These are phyloP conservation scores for Tetrax tetrax DNA, from an alignment of 2,113 vertebrate genomes.

Conservation along the genomic window DNA sequence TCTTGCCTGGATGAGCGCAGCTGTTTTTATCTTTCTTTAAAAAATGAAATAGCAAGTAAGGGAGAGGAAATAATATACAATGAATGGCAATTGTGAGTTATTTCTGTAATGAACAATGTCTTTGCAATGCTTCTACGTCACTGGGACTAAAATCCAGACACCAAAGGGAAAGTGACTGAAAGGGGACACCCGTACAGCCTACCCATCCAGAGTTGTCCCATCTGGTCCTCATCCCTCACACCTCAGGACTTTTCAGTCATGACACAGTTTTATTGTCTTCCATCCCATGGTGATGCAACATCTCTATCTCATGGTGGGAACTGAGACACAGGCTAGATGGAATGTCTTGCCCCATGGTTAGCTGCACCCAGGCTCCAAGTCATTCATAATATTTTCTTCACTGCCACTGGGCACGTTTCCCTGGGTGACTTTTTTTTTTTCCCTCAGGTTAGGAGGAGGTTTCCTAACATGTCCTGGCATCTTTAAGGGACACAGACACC, in stretches of 20 bases:
- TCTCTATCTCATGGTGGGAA: background rate
- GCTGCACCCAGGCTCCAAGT: background rate
- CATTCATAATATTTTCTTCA: background rate
- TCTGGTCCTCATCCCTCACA: slow-evolving; percentile 31
- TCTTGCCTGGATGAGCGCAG: background rate
- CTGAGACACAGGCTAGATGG: background rate
- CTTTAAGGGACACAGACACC: rapidly evolving
- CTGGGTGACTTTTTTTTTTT: background rate
- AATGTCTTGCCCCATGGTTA: background rate
- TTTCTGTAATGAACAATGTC: slow-evolving; percentile 9
- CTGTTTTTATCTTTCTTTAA: slow-evolving; percentile 14
- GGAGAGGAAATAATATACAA: slow-evolving; percentile 3
- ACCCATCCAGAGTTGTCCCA: background rate
- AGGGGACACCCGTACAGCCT: background rate
- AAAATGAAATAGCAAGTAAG: background rate
- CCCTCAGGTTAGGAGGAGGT: background rate
- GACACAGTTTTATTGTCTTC: background rate
- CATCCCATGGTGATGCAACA: background rate
- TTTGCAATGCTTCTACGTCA: background rate
- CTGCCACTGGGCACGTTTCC: background rate
- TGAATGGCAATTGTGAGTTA: background rate
- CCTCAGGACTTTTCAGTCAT: slow-evolving; percentile 16
- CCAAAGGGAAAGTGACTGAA: slow-evolving; percentile 17
- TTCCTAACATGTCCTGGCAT: background rate
- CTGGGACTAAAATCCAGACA: background rate